Percentiles rank a stretch among this genome's conserved stretches.
Conservation (phyloP, 2,797 vertebrate species). For the Oceanodroma leucorhoa region DNA sequence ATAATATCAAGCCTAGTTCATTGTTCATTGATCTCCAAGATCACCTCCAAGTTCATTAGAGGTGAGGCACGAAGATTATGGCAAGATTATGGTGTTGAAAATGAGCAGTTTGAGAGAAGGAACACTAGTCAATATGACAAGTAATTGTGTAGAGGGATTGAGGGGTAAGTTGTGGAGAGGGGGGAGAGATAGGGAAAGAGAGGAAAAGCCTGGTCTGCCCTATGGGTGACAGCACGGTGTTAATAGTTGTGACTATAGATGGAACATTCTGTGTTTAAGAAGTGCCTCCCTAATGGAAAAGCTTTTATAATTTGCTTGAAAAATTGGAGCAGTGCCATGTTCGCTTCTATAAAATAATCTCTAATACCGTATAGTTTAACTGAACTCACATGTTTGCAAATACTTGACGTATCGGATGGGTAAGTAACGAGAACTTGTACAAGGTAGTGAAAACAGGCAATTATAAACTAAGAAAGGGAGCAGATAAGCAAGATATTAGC, state of each 20-base stretch:
- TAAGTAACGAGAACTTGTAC: neutral
- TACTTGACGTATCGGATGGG: neutral
- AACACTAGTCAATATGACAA: neutral
- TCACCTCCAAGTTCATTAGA: neutral
- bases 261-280: neutral
- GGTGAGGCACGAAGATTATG: neutral
- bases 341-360: neutral
- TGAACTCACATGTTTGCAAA: neutral
- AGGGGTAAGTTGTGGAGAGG: neutral
- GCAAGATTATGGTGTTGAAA: neutral
- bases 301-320: neutral
- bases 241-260: neutral
- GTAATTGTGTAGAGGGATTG: neutral
- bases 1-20: neutral
- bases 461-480: neutral
- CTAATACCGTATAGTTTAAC: neutral
- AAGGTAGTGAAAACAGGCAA: neutral
- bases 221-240: accelerated
- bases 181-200: neutral
- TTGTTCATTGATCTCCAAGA: neutral
- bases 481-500: neutral
- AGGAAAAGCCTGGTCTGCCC: neutral
- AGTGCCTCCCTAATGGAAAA: neutral
- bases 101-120: neutral
- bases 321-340: neutral